Percentiles rank a stretch among this genome's conserved stretches.
Conservation (phyloP, 2,113 vertebrate species). For the Gymnarchus niloticus region DNA sequence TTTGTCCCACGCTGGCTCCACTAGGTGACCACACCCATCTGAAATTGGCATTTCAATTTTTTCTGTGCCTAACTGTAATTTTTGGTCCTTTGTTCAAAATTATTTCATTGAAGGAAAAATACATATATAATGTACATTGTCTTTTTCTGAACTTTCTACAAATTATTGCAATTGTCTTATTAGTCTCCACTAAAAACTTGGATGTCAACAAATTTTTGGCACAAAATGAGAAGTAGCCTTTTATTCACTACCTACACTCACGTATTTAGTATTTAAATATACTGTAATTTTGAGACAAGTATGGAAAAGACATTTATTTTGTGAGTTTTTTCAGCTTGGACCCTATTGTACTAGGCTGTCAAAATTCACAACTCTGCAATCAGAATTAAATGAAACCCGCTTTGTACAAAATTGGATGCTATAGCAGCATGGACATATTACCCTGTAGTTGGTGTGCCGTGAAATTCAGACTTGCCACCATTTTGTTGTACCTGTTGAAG, state of each 20-base stretch:
- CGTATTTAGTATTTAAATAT: background rate
- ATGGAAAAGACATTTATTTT: background rate
- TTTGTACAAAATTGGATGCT: background rate
- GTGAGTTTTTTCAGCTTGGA: background rate
- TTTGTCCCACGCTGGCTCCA: background rate
- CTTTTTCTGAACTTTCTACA: too few species aligned
- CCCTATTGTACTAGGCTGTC: background rate
- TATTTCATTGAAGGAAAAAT: too few species aligned
- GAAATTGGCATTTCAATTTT: background rate
- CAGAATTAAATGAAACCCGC: background rate
- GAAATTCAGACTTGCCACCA: background rate
- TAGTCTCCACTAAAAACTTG: too few species aligned
- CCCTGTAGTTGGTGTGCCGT: background rate
- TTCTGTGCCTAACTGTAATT: background rate
- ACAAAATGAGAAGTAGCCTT: too few species aligned
- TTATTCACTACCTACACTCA: too few species aligned
- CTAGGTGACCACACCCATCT: background rate
- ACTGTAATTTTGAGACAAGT: background rate
- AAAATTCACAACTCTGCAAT: background rate
- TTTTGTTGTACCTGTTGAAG: background rate
- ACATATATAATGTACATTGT: too few species aligned
- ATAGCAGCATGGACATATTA: background rate
- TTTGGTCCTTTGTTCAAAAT: background rate
- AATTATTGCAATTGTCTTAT: too few species aligned
- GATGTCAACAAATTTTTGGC: too few species aligned